Evolutionary conservation across 2,888 invertebrate genomes (phyloP), one percentile per base, ranked within the genome.

Genomic region (Patella pellucida): DNA sequence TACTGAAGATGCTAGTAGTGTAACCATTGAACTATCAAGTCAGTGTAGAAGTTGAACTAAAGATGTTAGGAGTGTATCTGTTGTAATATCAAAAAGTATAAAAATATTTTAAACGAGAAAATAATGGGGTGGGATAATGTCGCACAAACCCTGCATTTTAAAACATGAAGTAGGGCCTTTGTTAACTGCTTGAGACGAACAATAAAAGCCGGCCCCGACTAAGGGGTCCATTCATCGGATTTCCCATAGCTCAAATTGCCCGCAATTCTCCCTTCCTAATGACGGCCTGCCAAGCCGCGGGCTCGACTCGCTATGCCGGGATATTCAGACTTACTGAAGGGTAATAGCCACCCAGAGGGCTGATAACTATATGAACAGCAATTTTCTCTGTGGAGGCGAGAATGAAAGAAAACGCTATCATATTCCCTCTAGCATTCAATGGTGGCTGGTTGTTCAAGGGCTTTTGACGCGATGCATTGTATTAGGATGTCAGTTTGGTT

Each of bases 251-350:
- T 62, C 62, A 62, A 62, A 62, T 62, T 62, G 50, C 73, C 52
- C 27, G 51, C 73, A 19, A 68, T 54, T 68, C 52, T 51, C 19
- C 50, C 71, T 73, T 52, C 27, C 70, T 74, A 74, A 74, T 74
- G 74, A 74, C 71, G 71, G 71, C 70, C 71, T 74, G 74, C 71
- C 74, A 74, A 68, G 67, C 62, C 52, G 72, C n/a, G 41, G 71
- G 16, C 23, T 50, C 62, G 70, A 15, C 62, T 52, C 52, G 41
- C 51, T 31, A 27, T 52, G 23, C 56, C 23, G 50, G 19, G 11
- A 50, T 52, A 56, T 67, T 67, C 70, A 51, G 69, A 15, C 16
- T 27, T 62, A 56, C 9, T 62, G 50, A 50, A 62, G 70, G 50
- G 62, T 27, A 69, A n/a, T 52, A 56, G 19, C 14, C 67, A 67